These are phyloP conservation scores for Agonopterix alstromeriana DNA, from an alignment of 2,888 invertebrate species.

Conservation along the genomic window DNA sequence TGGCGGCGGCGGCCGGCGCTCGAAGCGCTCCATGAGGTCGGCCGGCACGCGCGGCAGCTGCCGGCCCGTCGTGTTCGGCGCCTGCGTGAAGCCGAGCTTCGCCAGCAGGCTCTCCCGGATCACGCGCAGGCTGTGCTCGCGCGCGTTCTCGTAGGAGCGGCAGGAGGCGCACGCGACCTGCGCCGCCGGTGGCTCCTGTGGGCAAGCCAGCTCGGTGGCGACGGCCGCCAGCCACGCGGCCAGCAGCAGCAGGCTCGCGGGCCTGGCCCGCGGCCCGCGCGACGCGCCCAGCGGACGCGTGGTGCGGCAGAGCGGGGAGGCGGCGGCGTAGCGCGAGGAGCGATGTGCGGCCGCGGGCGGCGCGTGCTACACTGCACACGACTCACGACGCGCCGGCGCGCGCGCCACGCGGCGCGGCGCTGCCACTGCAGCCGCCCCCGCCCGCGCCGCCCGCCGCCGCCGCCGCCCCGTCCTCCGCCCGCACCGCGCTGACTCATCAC, in stretches of 20 bases:
- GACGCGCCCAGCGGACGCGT: slow-evolving; percentile 75
- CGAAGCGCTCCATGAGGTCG: slow-evolving; percentile 69
- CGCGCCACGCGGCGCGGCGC: slow-evolving; percentile 21
- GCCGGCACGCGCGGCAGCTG: slow-evolving; percentile 76
- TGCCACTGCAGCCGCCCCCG: slow-evolving; percentile 17
- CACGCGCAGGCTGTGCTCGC: slow-evolving; percentile 77
- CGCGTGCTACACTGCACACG: slow-evolving; percentile 70
- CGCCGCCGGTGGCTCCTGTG: slow-evolving; percentile 45
- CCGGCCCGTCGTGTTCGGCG: slow-evolving; percentile 80
- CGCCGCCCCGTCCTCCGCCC: slow-evolving; percentile 16
- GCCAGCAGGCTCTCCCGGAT: slow-evolving; percentile 80
- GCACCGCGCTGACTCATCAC: slow-evolving; percentile 21
- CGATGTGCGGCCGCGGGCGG: slow-evolving; percentile 70
- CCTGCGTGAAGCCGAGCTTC: slow-evolving; percentile 78
- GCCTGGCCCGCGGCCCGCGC: slow-evolving; percentile 76
- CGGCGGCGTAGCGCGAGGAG: slow-evolving; percentile 67
- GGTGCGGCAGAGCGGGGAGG: slow-evolving; percentile 72
- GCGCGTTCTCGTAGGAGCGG: slow-evolving; percentile 73
- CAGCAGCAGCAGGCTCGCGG: slow-evolving; percentile 75
- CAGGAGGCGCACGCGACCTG: slow-evolving; percentile 71
- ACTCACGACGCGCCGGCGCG: slow-evolving; percentile 30
- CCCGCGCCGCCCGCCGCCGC: slow-evolving; percentile 17
- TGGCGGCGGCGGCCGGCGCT: slow-evolving; percentile 70
- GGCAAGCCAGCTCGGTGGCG: slow-evolving; percentile 55
- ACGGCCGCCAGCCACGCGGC: slow-evolving; percentile 67